Evolutionary conservation across 2,113 vertebrate genomes (phyloP), one percentile per base, ranked within the genome.

Genomic region (Origma solitaria): DNA sequence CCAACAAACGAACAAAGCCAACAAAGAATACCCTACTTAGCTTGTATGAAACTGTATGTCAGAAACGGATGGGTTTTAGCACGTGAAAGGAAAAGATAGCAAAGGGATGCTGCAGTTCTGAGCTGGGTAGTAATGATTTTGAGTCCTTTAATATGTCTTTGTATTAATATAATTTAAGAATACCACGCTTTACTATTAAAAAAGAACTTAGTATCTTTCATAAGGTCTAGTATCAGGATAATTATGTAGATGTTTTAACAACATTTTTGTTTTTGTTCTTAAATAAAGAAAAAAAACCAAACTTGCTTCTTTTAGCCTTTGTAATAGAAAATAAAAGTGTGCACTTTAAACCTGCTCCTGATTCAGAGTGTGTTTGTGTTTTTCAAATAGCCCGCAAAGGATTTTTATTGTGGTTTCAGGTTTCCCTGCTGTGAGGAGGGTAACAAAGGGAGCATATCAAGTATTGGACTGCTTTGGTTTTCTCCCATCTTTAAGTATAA

Each of bases 111-210:
- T 98, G 96, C 97, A 94, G 97, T 97, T 98, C 97, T 97, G 94
- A 96, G 95, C 94, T 96, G 88, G 86, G 82, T 95, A 97, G 96
- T 96, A 97, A 97, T 97, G 96, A 94, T 90, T 93, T 93, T 0
- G 94, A 97, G 97, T 98, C 97, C 97, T 98, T 98, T 97, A 94
- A 97, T 98, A 97, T 96, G 97, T 97, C 96, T 97, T 96, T 96
- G 95, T 98, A 98, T 98, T 98, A 98, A 98, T 98, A 96, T 96
- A 97, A 93, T 97, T 97, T 97, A 98, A 97, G 97, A 98, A 98
- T 98, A 98, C 98, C 98, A 98, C 97, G 97, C 98, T 98, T 98
- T 98, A 98, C 97, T 98, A 98, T 98, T 98, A 98, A 98, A 98
- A 98, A 93, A 94, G 44, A 96, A 97, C 84, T 97, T 97, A 97